Conservation (phyloP, 2,797 vertebrate species). For the Glyptemys insculpta region DNA sequence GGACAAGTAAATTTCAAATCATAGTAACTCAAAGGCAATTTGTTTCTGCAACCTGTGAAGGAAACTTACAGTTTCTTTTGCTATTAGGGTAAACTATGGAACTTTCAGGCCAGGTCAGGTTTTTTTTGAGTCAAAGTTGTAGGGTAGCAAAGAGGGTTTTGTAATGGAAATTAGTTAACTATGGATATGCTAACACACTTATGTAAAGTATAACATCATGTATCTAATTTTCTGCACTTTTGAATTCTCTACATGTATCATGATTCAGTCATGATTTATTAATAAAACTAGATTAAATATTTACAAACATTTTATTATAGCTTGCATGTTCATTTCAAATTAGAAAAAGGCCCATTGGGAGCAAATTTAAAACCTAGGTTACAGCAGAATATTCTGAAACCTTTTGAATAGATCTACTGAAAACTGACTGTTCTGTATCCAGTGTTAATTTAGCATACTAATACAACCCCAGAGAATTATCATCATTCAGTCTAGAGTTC, state of each 20-base stretch:
- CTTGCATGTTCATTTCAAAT: background rate
- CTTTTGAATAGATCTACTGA: background rate
- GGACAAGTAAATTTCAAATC: background rate
- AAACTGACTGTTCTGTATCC: background rate
- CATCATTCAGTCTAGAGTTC: background rate
- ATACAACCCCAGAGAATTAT: background rate
- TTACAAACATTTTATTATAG: background rate
- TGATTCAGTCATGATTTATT: background rate
- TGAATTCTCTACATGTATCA: background rate
- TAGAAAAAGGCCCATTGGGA: background rate
- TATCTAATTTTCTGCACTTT: background rate
- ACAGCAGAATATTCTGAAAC: background rate
- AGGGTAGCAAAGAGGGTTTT: background rate
- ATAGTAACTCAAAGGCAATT: background rate
- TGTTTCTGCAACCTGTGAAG: background rate
- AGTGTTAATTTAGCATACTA: background rate
- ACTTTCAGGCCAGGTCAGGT: background rate
- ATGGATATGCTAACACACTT: background rate
- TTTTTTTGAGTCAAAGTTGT: background rate
- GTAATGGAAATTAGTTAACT: background rate
- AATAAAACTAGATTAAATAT: background rate
- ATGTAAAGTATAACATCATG: background rate
- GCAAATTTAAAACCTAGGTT: background rate
- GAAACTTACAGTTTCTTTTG: background rate
- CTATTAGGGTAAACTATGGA: background rate